phyloP scores from a whole-genome alignment of 2,797 vertebrate genomes.

The Xenentodon cancila region DNA sequence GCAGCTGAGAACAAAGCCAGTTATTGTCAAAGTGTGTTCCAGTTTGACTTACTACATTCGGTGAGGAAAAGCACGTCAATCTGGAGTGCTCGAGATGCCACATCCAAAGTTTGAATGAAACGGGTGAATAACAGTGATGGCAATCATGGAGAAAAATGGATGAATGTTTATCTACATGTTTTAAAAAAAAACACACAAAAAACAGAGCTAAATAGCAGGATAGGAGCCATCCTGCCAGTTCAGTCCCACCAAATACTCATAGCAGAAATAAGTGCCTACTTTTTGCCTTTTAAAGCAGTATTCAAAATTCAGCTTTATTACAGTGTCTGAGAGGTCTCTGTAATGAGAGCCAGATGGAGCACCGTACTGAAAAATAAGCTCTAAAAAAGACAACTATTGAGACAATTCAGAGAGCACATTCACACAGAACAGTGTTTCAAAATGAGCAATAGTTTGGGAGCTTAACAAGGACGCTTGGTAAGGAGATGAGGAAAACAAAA shows the following conservation, averaged over 20 bases:
- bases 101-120: slow-evolving; percentile 42
- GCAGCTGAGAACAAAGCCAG: slow-evolving; percentile 39
- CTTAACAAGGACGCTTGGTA: slow-evolving; percentile 10
- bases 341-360: slow-evolving; percentile 14
- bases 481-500: slow-evolving; percentile 43
- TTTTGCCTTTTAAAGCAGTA: neutral
- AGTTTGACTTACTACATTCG: slow-evolving; percentile 53
- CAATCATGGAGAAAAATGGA: slow-evolving; percentile 1
- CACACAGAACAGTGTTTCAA: slow-evolving; percentile 16
- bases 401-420: slow-evolving; percentile 13
- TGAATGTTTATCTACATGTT: slow-evolving; percentile 4
- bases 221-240: slow-evolving; percentile 1
- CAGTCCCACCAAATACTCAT: slow-evolving; percentile 17
- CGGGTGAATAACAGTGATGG: slow-evolving; percentile 11
- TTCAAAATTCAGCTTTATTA: slow-evolving; percentile 8
- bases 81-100: slow-evolving; percentile 25
- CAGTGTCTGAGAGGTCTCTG: neutral
- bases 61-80: slow-evolving; percentile 36
- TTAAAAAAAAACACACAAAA: slow-evolving; percentile 4
- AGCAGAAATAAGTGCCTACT: slow-evolving; percentile 2
- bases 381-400: neutral
- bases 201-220: neutral
- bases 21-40: slow-evolving; percentile 42
- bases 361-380: neutral
- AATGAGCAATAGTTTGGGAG: slow-evolving; percentile 16